A percentile compares a stretch with the other conserved stretches of the same genome.
phyloP scores from a whole-genome alignment of 2,113 vertebrate species.

The Thermophis baileyi region DNA sequence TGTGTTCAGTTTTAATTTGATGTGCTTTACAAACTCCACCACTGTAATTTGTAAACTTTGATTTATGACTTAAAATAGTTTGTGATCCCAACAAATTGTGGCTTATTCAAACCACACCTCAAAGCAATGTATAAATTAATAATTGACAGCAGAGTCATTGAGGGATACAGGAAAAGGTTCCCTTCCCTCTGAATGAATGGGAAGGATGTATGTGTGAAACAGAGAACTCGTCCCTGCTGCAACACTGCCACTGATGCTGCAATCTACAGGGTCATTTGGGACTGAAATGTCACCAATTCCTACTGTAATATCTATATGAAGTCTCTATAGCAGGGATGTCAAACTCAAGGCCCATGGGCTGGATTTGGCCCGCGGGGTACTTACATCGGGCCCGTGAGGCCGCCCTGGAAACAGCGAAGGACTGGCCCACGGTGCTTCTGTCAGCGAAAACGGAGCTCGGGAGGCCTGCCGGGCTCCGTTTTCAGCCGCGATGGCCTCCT shows the following conservation, averaged over 20 bases:
- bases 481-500: too few species aligned
- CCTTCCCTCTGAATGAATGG: background rate
- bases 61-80: background rate
- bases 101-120: background rate
- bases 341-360: too few species aligned
- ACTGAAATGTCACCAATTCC: background rate
- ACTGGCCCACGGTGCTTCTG: too few species aligned
- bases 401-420: too few species aligned
- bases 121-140: background rate
- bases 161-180: background rate
- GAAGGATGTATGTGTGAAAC: background rate
- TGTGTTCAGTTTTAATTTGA: background rate
- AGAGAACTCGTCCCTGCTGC: background rate
- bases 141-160: background rate
- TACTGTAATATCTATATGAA: background rate
- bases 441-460: too few species aligned
- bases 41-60: background rate
- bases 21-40: background rate
- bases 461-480: too few species aligned
- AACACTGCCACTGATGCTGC: background rate
- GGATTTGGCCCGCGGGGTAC: too few species aligned
- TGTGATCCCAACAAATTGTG: background rate
- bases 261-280: background rate
- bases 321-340: too few species aligned
- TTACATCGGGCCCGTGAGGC: rapidly evolving